Percentiles rank a stretch among this genome's conserved stretches.
Conservation (phyloP, 2,888 invertebrate genomes). For the Hanleya hanleyi region DNA sequence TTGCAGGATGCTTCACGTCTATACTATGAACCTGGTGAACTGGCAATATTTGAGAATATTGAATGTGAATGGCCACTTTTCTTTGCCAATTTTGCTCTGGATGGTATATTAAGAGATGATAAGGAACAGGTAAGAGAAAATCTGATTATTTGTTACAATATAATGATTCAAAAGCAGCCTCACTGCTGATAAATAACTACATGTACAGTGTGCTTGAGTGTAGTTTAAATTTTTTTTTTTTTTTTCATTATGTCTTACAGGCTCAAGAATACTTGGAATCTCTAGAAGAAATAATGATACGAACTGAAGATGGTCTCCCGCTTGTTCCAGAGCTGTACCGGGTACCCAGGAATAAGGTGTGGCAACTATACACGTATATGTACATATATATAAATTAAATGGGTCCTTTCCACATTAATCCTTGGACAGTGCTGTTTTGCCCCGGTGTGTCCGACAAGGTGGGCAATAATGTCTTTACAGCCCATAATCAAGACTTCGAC, state of each 20-base stretch:
- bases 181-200: too few species aligned
- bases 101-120: conserved; percentile 93
- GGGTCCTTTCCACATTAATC: too few species aligned
- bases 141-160: too few species aligned
- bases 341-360: conserved; percentile 83
- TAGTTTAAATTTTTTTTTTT: too few species aligned
- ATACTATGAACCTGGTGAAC: conserved; percentile 98
- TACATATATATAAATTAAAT: too few species aligned
- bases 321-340: conserved; percentile 95
- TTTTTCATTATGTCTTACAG: conserved; percentile 54
- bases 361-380: too few species aligned
- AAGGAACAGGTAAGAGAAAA: conserved; percentile 78
- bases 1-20: conserved; percentile 80
- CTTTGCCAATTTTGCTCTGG: conserved; percentile 93
- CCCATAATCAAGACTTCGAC: too few species aligned
- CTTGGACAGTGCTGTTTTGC: too few species aligned
- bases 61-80: conserved; percentile 99
- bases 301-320: conserved; percentile 87
- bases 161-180: too few species aligned
- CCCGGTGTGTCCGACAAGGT: too few species aligned
- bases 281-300: conserved; percentile 80
- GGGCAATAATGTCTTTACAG: too few species aligned
- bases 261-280: conserved; percentile 71
- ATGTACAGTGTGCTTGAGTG: too few species aligned
- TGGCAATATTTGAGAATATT: conserved; percentile 98